A percentile compares a stretch with the other conserved stretches of the same genome.
These are phyloP conservation scores for Sphaerodactylus townsendi DNA, from an alignment of 2,113 vertebrate species.

Conservation along the genomic window DNA sequence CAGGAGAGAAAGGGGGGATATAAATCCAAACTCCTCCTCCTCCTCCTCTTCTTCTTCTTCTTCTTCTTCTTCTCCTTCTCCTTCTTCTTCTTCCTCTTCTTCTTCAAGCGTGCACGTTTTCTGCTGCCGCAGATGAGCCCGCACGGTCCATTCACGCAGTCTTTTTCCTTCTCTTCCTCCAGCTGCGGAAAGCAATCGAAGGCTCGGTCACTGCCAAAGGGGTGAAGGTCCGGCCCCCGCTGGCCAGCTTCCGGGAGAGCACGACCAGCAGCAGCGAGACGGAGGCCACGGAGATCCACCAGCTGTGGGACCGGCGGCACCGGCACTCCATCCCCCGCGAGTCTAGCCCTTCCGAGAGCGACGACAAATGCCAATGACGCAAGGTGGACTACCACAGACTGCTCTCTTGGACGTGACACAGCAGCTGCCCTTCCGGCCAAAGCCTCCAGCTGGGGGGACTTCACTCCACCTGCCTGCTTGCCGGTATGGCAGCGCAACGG, in stretches of 20 bases:
- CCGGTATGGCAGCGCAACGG: neutral
- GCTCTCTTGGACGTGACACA: too few species aligned
- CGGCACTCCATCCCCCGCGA: constrained; percentile 85
- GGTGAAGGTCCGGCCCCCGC: constrained; percentile 90
- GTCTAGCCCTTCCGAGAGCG: constrained; percentile 80
- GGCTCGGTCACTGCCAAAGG: constrained; percentile 93
- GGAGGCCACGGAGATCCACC: constrained; percentile 90
- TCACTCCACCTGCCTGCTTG: neutral
- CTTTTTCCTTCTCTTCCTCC: neutral
- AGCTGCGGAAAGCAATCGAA: constrained; percentile 97
- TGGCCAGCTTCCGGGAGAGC: constrained; percentile 95
- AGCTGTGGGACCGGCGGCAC: constrained; percentile 92
- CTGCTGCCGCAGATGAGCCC: too few species aligned
- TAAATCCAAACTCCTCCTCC: too few species aligned
- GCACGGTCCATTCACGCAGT: accelerated
- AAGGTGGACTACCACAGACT: neutral
- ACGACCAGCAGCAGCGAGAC: constrained; percentile 89
- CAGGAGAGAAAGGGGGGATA: too few species aligned
- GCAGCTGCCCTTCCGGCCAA: neutral
- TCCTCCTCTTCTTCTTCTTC: too few species aligned
- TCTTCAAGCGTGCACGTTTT: too few species aligned
- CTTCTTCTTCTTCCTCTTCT: too few species aligned
- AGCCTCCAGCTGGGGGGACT: neutral
- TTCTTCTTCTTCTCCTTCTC: too few species aligned
- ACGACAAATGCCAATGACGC: constrained; percentile 84